Percentiles rank a stretch among this genome's conserved stretches.
Conservation (phyloP, 2,888 invertebrate genomes). For the Heliconius erato region DNA sequence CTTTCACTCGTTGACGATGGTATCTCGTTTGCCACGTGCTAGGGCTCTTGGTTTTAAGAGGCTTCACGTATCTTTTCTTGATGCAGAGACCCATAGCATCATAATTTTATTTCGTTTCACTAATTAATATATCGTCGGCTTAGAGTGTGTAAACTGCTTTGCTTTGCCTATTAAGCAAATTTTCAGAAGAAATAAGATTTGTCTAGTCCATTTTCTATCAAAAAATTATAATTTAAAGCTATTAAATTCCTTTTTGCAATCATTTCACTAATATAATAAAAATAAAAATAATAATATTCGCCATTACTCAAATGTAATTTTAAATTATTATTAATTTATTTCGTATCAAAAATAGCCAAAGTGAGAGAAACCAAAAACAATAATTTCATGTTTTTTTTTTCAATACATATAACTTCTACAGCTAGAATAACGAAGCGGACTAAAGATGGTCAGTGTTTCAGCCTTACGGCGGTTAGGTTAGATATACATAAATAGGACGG, state of each 20-base stretch:
- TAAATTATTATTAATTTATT: not conserved
- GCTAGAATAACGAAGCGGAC: slow-evolving; percentile 50
- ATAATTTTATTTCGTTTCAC: too few relatives aligned
- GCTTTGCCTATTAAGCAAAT: too few relatives aligned
- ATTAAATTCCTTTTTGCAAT: not conserved
- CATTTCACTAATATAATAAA: not conserved
- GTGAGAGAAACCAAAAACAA: slow-evolving; percentile 41
- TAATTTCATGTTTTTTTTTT: slow-evolving; percentile 46
- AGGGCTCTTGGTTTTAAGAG: too few relatives aligned
- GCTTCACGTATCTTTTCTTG: too few relatives aligned
- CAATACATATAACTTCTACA: slow-evolving; percentile 43
- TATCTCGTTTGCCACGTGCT: too few relatives aligned
- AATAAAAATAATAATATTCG: not conserved
- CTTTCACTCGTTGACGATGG: too few relatives aligned
- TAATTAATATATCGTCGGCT: too few relatives aligned
- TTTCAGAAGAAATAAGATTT: not conserved
- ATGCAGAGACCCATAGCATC: too few relatives aligned
- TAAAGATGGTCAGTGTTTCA: slow-evolving; percentile 49
- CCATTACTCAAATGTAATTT: not conserved
- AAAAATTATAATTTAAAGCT: not conserved
- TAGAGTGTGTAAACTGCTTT: too few relatives aligned
- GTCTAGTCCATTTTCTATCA: not conserved
- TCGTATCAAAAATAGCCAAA: slow-evolving; percentile 3
- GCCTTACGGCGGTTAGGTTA: slow-evolving; percentile 49
- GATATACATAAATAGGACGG: slow-evolving; percentile 43